A percentile compares a stretch with the other conserved stretches of the same genome.
Conservation (phyloP, 2,113 vertebrate species). For the Archilochus colubris region DNA sequence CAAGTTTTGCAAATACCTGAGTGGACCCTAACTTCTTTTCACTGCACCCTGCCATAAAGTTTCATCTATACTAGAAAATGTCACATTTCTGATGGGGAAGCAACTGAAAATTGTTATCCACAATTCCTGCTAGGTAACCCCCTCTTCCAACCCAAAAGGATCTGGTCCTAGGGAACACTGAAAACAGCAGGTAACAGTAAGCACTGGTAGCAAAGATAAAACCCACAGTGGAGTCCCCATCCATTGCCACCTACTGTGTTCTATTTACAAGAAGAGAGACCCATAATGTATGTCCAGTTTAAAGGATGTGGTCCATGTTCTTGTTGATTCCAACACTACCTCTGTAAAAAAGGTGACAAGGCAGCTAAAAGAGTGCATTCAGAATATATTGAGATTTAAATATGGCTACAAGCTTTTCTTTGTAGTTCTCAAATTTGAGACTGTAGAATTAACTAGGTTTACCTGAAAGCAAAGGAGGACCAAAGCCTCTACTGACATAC, state of each 20-base stretch:
- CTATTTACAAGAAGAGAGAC: background rate
- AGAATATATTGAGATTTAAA: background rate
- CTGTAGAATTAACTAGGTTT: background rate
- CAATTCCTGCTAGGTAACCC: background rate
- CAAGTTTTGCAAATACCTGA: background rate
- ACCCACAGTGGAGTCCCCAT: background rate
- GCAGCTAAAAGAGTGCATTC: background rate
- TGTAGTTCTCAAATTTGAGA: background rate
- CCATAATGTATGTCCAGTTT: background rate
- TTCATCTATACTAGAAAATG: background rate
- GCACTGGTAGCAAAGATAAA: background rate
- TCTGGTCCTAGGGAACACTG: background rate
- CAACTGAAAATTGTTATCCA: background rate
- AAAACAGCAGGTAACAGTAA: background rate
- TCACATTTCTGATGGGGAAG: background rate
- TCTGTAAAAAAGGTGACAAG: background rate
- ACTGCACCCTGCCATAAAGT: background rate
- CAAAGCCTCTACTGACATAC: background rate
- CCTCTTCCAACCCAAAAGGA: background rate
- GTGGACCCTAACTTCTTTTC: background rate
- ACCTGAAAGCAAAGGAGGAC: background rate
- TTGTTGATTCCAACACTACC: background rate
- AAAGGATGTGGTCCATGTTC: background rate
- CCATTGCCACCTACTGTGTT: background rate
- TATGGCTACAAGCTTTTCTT: background rate